Base-by-base conservation (phyloP, 1,140 invertebrate genomes). In the Ips nitidus region DNA sequence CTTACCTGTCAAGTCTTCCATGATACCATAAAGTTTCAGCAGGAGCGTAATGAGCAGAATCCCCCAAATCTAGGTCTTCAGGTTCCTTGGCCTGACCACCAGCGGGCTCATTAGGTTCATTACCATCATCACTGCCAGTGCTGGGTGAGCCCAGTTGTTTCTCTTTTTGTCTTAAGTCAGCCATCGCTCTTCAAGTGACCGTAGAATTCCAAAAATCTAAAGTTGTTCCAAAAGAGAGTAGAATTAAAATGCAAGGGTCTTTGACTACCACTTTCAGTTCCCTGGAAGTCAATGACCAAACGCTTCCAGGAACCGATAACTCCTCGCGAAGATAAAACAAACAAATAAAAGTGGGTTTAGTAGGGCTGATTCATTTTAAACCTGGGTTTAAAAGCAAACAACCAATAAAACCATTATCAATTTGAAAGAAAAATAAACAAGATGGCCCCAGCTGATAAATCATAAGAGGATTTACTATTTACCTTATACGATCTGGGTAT, bases 101-200 rank as follows among this genome's bases (percentile, higher is more conserved):
- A 75, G 88, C 85, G 61, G 82, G 85, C 75, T 84, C 83, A 61
- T 83, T 85, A 71, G 86, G 87, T 79, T 90, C 86, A 69, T 90
- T 90, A 66, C 91, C 90, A 79, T 94, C 91, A 77, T 94, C 92
- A 69, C 90, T 93, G 77, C 91, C 90, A 69, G 90, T 91, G 74
- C 89, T 91, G n/a, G 92, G 90, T 56, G 91, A 93, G 65, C 90
- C 91, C 68, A 91, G 86, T 83, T 91, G 86, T 53, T 70, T 70
- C 22, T 70, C 69, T 61, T 70, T 70, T 5, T 70, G 61, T 60
- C 69, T 70, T 38, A 70, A 69, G 45, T 69, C 67, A 22, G 67
- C 50, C 67, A 69, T 69, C 6, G 8, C 45, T 50, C 22, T 3
- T 50, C 3, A 3, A 6, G 7, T 50, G 22, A 50, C 2, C 7